Percentiles rank a stretch among this genome's conserved stretches.
Evolutionary conservation across 2,113 vertebrate species (phyloP).

Genomic region (Clinocottus analis): DNA sequence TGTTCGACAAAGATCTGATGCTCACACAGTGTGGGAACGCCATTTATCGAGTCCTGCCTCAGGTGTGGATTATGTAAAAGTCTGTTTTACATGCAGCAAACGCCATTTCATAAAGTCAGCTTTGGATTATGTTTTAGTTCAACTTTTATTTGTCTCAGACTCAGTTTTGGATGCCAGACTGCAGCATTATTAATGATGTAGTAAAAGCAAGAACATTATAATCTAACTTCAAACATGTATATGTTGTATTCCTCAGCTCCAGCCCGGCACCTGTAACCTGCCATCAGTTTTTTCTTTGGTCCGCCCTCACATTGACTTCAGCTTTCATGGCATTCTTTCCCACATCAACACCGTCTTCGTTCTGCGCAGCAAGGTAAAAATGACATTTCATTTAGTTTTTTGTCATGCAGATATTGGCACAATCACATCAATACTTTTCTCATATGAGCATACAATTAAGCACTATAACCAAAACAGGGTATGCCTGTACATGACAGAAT

Average conservation of each 20-base stretch:
- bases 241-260: constrained; percentile 84
- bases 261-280: constrained; percentile 94
- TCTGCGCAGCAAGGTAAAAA: constrained; percentile 94
- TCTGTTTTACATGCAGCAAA: constrained; percentile 1
- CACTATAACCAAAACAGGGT: constrained; percentile 11
- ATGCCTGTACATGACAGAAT: constrained; percentile 9
- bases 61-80: constrained; percentile 81
- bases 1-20: constrained; percentile 95
- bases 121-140: not conserved
- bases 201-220: not conserved
- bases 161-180: not conserved
- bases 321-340: constrained; percentile 97
- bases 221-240: constrained; percentile 28
- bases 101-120: not conserved
- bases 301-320: constrained; percentile 98
- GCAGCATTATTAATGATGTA: not conserved
- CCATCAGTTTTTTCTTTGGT: constrained; percentile 97
- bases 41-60: constrained; percentile 96
- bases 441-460: not conserved
- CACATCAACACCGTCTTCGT: constrained; percentile 99
- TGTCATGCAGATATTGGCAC: not conserved
- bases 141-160: not conserved
- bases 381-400: not conserved
- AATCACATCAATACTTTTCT: not conserved
- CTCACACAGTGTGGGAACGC: constrained; percentile 98